A percentile compares a stretch with the other conserved stretches of the same genome.
These are phyloP conservation scores for Tenebrio molitor DNA, from an alignment of 1,140 invertebrate genomes.

Conservation along the genomic window DNA sequence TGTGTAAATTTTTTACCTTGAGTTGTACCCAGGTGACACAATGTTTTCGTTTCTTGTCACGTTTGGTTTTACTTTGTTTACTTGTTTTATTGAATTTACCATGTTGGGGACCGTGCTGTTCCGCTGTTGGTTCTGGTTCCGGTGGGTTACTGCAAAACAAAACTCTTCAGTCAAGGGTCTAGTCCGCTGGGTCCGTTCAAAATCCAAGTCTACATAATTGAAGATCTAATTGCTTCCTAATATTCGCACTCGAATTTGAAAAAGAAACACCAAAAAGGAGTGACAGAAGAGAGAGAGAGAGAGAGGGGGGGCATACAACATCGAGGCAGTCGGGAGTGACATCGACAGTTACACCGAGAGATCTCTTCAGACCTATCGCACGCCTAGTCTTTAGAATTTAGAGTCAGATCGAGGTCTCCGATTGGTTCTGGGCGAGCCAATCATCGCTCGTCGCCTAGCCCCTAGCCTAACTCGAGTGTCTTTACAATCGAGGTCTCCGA, in stretches of 20 bases:
- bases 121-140: slow-evolving; percentile 83
- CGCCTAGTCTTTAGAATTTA: too few species aligned
- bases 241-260: slow-evolving; percentile 39
- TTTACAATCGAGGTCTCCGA: too few species aligned
- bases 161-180: not conserved
- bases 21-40: slow-evolving; percentile 67
- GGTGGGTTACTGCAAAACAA: slow-evolving; percentile 73
- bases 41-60: slow-evolving; percentile 80
- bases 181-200: not conserved
- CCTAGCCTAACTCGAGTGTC: too few species aligned
- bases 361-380: too few species aligned
- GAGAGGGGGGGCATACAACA: slow-evolving; percentile 13
- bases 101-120: slow-evolving; percentile 75
- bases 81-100: slow-evolving; percentile 81
- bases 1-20: slow-evolving; percentile 61
- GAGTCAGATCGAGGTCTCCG: too few species aligned
- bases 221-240: slow-evolving; percentile 21
- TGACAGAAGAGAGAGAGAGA: too few species aligned
- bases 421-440: too few species aligned
- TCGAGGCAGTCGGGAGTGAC: not conserved
- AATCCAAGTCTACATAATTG: slow-evolving; percentile 21
- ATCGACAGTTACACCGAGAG: not conserved
- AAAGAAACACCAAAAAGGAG: not conserved
- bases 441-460: too few species aligned
- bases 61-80: slow-evolving; percentile 89